Conservation (phyloP, 2,113 vertebrate species). For the Syrrhaptes paradoxus region DNA sequence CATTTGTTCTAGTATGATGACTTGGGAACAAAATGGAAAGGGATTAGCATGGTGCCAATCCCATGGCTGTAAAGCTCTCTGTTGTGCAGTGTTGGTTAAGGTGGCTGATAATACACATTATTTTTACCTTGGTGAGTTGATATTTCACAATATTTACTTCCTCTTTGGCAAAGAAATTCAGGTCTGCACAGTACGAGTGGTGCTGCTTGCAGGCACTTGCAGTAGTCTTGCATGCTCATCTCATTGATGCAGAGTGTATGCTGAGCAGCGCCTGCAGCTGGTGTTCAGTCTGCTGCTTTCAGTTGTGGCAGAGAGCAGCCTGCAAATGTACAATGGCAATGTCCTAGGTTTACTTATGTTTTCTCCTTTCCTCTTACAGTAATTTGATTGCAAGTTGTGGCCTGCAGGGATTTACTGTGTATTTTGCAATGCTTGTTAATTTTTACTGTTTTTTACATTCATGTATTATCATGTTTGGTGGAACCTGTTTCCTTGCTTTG, state of each 20-base stretch:
- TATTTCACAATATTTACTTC: neutral
- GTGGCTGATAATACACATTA: rapidly evolving
- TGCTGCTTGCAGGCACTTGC: neutral
- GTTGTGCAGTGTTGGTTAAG: rapidly evolving
- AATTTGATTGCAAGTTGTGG: neutral
- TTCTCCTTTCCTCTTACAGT: neutral
- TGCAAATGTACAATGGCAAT: neutral
- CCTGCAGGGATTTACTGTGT: neutral
- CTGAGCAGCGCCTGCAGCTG: neutral
- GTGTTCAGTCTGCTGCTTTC: rapidly evolving
- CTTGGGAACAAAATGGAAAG: neutral
- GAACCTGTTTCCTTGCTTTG: neutral
- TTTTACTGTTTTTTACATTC: neutral
- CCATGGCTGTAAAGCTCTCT: rapidly evolving
- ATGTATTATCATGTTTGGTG: neutral
- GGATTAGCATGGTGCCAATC: rapidly evolving
- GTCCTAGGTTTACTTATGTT: neutral
- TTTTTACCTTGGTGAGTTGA: neutral
- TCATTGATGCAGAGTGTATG: rapidly evolving
- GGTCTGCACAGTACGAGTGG: rapidly evolving
- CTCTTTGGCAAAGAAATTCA: neutral
- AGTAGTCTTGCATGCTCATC: rapidly evolving
- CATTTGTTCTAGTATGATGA: rapidly evolving
- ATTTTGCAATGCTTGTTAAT: neutral
- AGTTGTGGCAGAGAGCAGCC: rapidly evolving